Conservation (phyloP, 2,888 invertebrate species). For the Idaea dimidiata region DNA sequence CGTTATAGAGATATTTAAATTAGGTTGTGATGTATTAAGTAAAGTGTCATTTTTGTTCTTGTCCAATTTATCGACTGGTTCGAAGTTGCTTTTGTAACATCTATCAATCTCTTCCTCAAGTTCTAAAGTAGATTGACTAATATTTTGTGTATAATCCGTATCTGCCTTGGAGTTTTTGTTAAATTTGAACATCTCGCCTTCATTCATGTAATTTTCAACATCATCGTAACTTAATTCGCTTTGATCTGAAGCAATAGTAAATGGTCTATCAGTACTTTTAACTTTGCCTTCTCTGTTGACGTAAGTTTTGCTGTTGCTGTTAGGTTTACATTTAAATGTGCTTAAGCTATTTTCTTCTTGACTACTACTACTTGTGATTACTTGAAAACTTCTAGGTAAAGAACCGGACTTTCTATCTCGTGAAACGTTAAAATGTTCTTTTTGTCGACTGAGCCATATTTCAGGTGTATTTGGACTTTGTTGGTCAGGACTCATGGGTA, state of each 20-base stretch:
- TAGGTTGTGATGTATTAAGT: slow-evolving; percentile 62
- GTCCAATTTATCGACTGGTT: slow-evolving; percentile 54
- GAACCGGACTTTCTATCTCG: slow-evolving; percentile 87
- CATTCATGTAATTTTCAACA: slow-evolving; percentile 81
- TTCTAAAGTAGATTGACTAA: slow-evolving; percentile 74
- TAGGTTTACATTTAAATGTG: slow-evolving; percentile 69
- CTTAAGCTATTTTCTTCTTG: slow-evolving; percentile 68
- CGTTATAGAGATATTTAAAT: slow-evolving; percentile 74
- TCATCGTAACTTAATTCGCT: slow-evolving; percentile 85
- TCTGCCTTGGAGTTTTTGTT: slow-evolving; percentile 60
- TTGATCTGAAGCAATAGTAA: slow-evolving; percentile 87
- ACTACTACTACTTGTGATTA: slow-evolving; percentile 69
- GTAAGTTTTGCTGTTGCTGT: slow-evolving; percentile 73
- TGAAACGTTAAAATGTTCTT: slow-evolving; percentile 84
- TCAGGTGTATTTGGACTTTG: slow-evolving; percentile 83
- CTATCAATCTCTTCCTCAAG: slow-evolving; percentile 75
- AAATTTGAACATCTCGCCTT: slow-evolving; percentile 69
- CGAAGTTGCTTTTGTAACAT: slow-evolving; percentile 75
- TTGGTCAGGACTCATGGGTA: slow-evolving; percentile 69
- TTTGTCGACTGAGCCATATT: slow-evolving; percentile 86
- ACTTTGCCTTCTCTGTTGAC: slow-evolving; percentile 82
- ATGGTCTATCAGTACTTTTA: slow-evolving; percentile 83
- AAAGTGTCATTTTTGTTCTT: slow-evolving; percentile 61
- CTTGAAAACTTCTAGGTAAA: slow-evolving; percentile 88
- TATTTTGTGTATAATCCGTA: slow-evolving; percentile 58